Evolutionary conservation across 2,888 invertebrate genomes (phyloP).

Genomic region (Netelia virgata): DNA sequence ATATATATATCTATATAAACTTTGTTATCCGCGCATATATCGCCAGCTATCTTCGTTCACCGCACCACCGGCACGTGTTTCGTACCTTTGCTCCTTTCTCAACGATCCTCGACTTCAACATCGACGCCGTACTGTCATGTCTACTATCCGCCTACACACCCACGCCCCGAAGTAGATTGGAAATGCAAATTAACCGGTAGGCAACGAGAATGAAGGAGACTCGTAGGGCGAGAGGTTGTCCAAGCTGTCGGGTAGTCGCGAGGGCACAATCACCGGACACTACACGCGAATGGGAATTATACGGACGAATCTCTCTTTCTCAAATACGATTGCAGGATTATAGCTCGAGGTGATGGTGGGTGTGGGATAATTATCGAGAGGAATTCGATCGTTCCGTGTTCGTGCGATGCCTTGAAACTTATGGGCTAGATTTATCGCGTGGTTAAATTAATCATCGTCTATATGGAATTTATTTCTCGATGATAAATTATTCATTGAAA

Average conservation of each 20-base stretch:
- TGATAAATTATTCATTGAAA: too few relatives aligned
- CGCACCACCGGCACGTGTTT: not conserved
- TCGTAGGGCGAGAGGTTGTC: slow-evolving; percentile 2
- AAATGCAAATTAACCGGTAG: slow-evolving; percentile 61
- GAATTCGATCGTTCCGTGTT: not conserved
- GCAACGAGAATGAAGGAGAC: slow-evolving; percentile 34
- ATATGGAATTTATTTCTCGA: too few relatives aligned
- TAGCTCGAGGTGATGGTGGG: not conserved
- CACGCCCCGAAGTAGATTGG: slow-evolving; percentile 49
- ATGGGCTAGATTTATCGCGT: not conserved
- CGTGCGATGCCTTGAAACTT: not conserved
- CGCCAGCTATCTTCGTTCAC: not conserved
- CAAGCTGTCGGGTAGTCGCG: slow-evolving; percentile 14
- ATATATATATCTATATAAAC: too few relatives aligned
- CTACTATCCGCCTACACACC: slow-evolving; percentile 9
- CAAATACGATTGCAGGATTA: slow-evolving; percentile 3
- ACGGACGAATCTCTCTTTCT: not conserved
- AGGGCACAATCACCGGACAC: slow-evolving; percentile 14
- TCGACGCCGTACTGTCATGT: slow-evolving; percentile 15
- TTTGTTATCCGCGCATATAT: not conserved
- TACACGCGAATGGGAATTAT: not conserved
- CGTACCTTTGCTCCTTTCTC: slow-evolving; percentile 21
- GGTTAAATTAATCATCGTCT: too few relatives aligned
- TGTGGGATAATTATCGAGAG: not conserved
- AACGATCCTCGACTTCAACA: slow-evolving; percentile 31